Evolutionary conservation across 2,888 invertebrate genomes (phyloP).

Genomic region (Amiota minor): DNA sequence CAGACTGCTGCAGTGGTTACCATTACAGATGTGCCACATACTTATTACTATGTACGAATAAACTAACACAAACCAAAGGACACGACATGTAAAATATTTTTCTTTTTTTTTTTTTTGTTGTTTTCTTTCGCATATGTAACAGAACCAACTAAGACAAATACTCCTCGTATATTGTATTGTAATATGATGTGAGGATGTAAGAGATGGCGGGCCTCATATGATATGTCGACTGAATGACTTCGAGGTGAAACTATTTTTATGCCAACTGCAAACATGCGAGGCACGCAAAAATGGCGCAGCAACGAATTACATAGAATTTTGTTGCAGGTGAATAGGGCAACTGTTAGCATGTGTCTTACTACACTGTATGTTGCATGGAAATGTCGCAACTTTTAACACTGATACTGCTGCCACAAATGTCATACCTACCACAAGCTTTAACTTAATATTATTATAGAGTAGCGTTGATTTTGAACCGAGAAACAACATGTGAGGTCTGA

Average conservation of each 20-base stretch:
- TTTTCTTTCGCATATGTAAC: neutral
- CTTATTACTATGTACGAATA: neutral
- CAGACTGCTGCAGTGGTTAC: neutral
- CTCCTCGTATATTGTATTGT: too few relatives aligned
- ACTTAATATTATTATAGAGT: neutral
- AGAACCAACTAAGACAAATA: neutral
- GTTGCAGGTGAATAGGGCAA: neutral
- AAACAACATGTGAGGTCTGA: too few relatives aligned
- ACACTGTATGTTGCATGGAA: constrained; percentile 11
- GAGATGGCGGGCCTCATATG: too few relatives aligned
- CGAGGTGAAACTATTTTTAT: constrained; percentile 7
- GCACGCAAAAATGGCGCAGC: constrained; percentile 12
- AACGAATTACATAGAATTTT: neutral
- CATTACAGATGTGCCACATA: neutral
- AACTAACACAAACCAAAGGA: neutral
- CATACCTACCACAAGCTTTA: neutral
- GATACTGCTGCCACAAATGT: constrained; percentile 12
- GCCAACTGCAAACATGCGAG: neutral
- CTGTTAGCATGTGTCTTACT: too few relatives aligned
- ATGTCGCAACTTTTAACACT: constrained; percentile 17
- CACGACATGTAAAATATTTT: constrained; percentile 8
- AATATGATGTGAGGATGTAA: neutral
- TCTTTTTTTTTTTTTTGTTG: neutral
- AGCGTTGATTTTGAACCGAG: too few relatives aligned
- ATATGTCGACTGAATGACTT: neutral